These are phyloP conservation scores for Gnatocerus cornutus DNA, from an alignment of 2,888 invertebrate species.

Conservation along the genomic window DNA sequence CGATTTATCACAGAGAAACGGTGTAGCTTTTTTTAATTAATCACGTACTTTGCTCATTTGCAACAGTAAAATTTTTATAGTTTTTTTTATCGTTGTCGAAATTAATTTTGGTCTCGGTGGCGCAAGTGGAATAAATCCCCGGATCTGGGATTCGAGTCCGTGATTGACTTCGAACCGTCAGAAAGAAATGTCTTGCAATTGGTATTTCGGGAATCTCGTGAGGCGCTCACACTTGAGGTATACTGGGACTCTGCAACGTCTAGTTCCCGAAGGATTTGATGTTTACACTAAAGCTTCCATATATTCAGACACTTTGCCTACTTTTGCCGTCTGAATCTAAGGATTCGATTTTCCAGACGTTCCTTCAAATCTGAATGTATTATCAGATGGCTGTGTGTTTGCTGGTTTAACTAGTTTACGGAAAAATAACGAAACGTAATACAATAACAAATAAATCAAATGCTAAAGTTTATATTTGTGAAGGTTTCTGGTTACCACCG, in stretches of 20 bases:
- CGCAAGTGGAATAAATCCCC: conserved; percentile 28
- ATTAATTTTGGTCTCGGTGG: conserved; percentile 18
- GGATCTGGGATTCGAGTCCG: conserved; percentile 22
- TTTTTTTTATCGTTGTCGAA: conserved; percentile 16
- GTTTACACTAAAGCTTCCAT: conserved; percentile 47
- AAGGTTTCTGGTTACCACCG: conserved; percentile 30
- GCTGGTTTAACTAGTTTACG: conserved; percentile 9
- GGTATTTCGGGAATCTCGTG: conserved; percentile 49
- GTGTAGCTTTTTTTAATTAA: conserved; percentile 8
- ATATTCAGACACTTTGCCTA: conserved; percentile 40
- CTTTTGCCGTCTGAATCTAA: conserved; percentile 20
- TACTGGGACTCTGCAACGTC: conserved; percentile 28
- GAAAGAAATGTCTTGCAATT: conserved; percentile 41
- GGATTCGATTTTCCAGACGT: conserved; percentile 10
- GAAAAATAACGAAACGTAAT: conserved; percentile 13
- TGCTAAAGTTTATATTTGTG: conserved; percentile 31
- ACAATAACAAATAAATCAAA: conserved; percentile 30
- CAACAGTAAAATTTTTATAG: conserved; percentile 5
- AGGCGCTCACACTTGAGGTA: conserved; percentile 40
- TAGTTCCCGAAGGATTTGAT: conserved; percentile 38
- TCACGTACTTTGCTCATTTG: conserved; percentile 25
- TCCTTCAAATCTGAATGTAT: neutral
- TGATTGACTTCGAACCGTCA: conserved; percentile 41
- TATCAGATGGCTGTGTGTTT: neutral
- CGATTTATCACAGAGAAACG: conserved; percentile 5